A percentile compares a stretch with the other conserved stretches of the same genome.
Conservation (phyloP, 2,888 invertebrate genomes). For the Drosophila imparisetae region DNA sequence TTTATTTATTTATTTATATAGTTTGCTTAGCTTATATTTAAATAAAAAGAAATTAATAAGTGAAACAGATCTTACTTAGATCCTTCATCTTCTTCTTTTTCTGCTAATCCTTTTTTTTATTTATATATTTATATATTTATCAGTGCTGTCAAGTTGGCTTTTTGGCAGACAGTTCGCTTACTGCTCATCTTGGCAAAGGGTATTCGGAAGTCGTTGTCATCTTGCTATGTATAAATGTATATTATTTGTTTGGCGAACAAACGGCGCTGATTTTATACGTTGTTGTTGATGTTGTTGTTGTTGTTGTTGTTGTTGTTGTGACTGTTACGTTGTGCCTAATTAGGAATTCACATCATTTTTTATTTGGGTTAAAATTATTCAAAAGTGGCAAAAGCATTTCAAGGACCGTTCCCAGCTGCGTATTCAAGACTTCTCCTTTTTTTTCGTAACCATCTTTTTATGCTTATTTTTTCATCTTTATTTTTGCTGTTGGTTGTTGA, state of each 20-base stretch:
- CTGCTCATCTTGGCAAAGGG: slow-evolving; percentile 13
- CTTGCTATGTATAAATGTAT: neutral
- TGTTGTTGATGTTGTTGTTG: slow-evolving; percentile 29
- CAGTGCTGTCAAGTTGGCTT: neutral
- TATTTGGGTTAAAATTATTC: slow-evolving; percentile 85
- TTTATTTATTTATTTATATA: neutral
- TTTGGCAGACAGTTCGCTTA: neutral
- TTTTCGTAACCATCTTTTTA: slow-evolving; percentile 31
- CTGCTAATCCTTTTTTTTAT: neutral
- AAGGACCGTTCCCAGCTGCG: slow-evolving; percentile 56
- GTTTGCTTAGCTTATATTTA: neutral
- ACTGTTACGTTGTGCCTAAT: slow-evolving; percentile 77
- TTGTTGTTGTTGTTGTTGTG: slow-evolving; percentile 27
- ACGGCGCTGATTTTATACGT: slow-evolving; percentile 70
- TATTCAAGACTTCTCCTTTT: slow-evolving; percentile 53
- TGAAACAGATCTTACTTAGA: neutral
- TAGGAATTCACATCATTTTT: slow-evolving; percentile 85
- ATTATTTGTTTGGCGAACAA: slow-evolving; percentile 58
- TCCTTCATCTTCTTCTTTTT: neutral
- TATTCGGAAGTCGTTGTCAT: slow-evolving; percentile 36
- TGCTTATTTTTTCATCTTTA: slow-evolving; percentile 34
- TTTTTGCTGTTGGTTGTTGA: slow-evolving; percentile 11
- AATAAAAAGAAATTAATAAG: neutral
- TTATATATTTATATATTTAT: neutral
- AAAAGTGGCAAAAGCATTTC: slow-evolving; percentile 79